A percentile compares a stretch with the other conserved stretches of the same genome.
Evolutionary conservation across 2,888 invertebrate species (phyloP).

Genomic region (Heliconius charithonia): DNA sequence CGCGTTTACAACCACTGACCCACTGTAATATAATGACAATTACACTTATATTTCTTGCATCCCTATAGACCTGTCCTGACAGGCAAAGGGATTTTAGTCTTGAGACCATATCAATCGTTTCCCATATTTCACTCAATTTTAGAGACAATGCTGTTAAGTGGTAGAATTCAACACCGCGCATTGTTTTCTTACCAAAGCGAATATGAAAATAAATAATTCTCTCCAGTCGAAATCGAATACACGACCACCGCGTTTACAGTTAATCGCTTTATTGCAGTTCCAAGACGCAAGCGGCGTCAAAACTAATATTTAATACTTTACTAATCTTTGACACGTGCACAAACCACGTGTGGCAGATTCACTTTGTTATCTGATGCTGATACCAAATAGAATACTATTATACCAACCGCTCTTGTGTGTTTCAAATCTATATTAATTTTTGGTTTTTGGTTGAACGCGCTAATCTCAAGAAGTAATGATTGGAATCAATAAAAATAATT

Average conservation of each 20-base stretch:
- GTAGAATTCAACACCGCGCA: neutral
- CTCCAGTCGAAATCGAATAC: neutral
- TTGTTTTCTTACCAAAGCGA: neutral
- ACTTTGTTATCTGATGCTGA: neutral
- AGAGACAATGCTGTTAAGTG: neutral
- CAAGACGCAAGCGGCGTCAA: neutral
- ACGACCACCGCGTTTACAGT: neutral
- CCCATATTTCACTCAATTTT: neutral
- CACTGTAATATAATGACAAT: too few species aligned
- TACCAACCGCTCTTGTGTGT: too few species aligned
- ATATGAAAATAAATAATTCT: too few species aligned
- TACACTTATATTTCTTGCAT: too few species aligned
- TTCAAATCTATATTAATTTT: neutral
- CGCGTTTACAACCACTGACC: too few species aligned
- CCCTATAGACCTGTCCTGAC: too few species aligned
- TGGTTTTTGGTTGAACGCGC: neutral
- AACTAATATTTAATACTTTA: neutral
- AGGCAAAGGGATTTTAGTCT: too few species aligned
- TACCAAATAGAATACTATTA: too few species aligned
- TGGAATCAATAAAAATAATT: too few species aligned
- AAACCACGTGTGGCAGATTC: neutral
- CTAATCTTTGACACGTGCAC: conserved; percentile 3
- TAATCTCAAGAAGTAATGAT: neutral
- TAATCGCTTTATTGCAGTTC: too few species aligned
- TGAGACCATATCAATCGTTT: neutral